Base-by-base conservation (phyloP, 1,140 invertebrate species). In the Elysia chlorotica region DNA sequence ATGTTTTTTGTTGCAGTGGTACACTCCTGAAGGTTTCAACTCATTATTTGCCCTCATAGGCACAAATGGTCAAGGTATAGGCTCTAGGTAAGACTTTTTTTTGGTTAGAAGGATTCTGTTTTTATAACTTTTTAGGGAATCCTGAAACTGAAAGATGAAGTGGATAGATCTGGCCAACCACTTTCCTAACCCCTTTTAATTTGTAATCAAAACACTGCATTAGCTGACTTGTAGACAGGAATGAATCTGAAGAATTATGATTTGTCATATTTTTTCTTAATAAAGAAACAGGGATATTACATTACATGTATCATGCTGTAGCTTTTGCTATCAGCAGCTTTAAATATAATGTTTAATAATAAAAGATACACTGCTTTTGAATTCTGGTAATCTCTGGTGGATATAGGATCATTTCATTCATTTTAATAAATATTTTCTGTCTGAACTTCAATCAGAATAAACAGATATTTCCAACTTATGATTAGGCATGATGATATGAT, bases 31-130 rank as follows among this genome's bases (percentile, higher is more conserved):
- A 78, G 95, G 95, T 0, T 98, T 98, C 86, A 91, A 91, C 79
- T 92, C 92, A 53, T 84, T 98, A 36, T 90, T 98, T 87, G 94
- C 95, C 36, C 87, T 98, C 37, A 90, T 98, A 77, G 96, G 95
- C 23, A 95, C 93, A 35, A 98, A 99, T 88, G 94, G 94, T 0
- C 97, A 98, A 89, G 96, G 96, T 68, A 93, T 98, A 76, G 96
- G 95, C 2, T 95, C 95, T 4, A 96, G 87, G 86, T 87, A 76
- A 62, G 31, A 6, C 35, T 6, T 21, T 59, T 21, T 59, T 59
- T 17, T 59, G 14, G 25, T n/a, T n/a, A 48, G 41, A 10, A 14
- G 41, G n/a, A 14, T 48, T 14, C 41, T 14, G 41, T 48, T n/a
- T 48, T 48, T 48, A 48, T 10, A 48, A 48, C 10, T 14, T 10